Conservation (phyloP, 2,797 vertebrate genomes). For the Poeciliopsis paucimaculata region DNA sequence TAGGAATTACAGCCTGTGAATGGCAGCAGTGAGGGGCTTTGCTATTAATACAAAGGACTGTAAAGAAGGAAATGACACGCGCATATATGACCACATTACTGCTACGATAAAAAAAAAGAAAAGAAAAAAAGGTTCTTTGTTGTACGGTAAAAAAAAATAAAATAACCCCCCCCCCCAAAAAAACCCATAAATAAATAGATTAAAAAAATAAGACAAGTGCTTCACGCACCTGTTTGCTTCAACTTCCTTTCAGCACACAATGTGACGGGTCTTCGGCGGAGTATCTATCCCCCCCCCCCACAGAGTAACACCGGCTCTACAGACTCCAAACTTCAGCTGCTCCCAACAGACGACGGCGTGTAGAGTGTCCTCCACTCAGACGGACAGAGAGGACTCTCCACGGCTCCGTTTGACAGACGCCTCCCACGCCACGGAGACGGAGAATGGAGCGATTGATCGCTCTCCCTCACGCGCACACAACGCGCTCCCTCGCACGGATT, state of each 20-base stretch:
- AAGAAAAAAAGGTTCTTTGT: too few species aligned
- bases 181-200: background rate
- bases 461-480: background rate
- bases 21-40: constrained; percentile 40
- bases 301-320: constrained; percentile 31
- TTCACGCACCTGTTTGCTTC: constrained; percentile 73
- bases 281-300: background rate
- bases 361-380: constrained; percentile 16
- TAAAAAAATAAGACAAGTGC: background rate
- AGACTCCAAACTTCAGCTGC: constrained; percentile 51
- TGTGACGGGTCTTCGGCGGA: constrained; percentile 39
- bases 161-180: too few species aligned
- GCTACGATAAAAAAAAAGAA: background rate
- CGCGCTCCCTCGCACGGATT: constrained; percentile 24
- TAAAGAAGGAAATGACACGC: background rate
- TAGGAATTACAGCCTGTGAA: constrained; percentile 44
- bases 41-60: constrained; percentile 7
- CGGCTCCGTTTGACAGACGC: constrained; percentile 49
- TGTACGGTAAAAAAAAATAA: too few species aligned
- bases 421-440: constrained; percentile 51
- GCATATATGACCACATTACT: background rate
- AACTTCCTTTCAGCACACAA: constrained; percentile 54
- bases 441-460: constrained; percentile 41
- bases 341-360: constrained; percentile 1
- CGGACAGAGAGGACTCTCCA: constrained; percentile 37